Percentiles rank a stretch among this genome's conserved stretches.
Evolutionary conservation across 2,797 vertebrate species (phyloP).

Genomic region (Propithecus perrieri): DNA sequence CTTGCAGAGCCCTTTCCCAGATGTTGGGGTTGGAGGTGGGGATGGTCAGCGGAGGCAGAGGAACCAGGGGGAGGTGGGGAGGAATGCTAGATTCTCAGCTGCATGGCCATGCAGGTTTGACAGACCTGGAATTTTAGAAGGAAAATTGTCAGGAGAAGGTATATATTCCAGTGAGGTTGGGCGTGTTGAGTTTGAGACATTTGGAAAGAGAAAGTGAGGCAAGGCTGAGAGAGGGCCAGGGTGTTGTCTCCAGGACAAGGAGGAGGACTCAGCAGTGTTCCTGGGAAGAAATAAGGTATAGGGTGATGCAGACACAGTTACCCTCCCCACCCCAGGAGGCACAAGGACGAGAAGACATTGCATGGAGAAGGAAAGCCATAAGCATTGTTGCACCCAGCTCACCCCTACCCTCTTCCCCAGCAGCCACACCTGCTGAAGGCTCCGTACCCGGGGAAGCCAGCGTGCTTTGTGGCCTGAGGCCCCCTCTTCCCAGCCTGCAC

Average conservation of each 20-base stretch:
- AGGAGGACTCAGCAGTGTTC: background rate
- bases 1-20: background rate
- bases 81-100: background rate
- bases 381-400: fast-evolving
- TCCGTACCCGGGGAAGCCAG: background rate
- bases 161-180: background rate
- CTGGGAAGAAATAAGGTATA: background rate
- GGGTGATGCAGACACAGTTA: background rate
- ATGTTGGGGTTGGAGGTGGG: fast-evolving
- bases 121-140: background rate
- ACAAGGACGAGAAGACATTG: background rate
- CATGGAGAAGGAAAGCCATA: background rate
- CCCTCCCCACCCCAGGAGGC: background rate
- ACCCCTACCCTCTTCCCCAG: no score
- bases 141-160: background rate
- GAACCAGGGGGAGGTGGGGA: background rate
- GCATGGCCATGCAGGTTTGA: background rate
- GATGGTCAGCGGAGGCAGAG: background rate
- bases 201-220: background rate
- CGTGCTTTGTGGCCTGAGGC: no score
- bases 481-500: background rate
- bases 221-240: background rate
- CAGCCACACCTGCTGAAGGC: no score
- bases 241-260: background rate
- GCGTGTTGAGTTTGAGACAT: background rate